phyloP scores from a whole-genome alignment of 1,140 invertebrate species.

The Heliconius melpomene region DNA sequence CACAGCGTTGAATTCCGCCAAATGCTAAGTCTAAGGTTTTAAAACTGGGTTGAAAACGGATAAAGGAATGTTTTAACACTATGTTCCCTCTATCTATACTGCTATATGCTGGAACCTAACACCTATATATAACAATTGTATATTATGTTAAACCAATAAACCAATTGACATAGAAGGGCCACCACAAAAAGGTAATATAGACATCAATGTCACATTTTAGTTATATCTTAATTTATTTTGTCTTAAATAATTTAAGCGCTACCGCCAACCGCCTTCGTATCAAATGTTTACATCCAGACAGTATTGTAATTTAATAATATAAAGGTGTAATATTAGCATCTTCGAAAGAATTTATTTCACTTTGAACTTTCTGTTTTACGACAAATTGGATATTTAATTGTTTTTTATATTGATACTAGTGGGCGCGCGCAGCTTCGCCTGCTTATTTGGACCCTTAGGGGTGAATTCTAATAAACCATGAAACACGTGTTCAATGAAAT shows the following conservation, averaged over 20 bases:
- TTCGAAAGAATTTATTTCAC: not conserved
- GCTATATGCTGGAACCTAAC: not conserved
- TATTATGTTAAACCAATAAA: not conserved
- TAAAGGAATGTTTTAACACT: not conserved
- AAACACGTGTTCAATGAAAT: too few species aligned
- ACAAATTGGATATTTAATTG: too few species aligned
- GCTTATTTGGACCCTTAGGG: too few species aligned
- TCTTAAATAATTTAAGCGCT: not conserved
- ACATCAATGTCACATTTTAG: not conserved
- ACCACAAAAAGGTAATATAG: not conserved
- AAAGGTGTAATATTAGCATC: not conserved
- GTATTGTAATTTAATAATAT: not conserved
- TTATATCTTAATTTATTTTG: not conserved
- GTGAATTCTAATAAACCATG: too few species aligned
- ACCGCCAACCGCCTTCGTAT: not conserved
- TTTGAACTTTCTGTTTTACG: too few species aligned
- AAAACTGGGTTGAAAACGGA: not conserved
- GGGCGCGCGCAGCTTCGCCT: too few species aligned
- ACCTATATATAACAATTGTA: not conserved
- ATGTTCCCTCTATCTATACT: not conserved
- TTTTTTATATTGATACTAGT: too few species aligned
- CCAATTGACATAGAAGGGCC: not conserved
- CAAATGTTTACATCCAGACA: not conserved
- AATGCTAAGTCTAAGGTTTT: not conserved
- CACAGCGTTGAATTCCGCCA: not conserved